A percentile compares a stretch with the other conserved stretches of the same genome.
These are phyloP conservation scores for Aplochiton taeniatus DNA, from an alignment of 2,797 vertebrate species.

Conservation along the genomic window DNA sequence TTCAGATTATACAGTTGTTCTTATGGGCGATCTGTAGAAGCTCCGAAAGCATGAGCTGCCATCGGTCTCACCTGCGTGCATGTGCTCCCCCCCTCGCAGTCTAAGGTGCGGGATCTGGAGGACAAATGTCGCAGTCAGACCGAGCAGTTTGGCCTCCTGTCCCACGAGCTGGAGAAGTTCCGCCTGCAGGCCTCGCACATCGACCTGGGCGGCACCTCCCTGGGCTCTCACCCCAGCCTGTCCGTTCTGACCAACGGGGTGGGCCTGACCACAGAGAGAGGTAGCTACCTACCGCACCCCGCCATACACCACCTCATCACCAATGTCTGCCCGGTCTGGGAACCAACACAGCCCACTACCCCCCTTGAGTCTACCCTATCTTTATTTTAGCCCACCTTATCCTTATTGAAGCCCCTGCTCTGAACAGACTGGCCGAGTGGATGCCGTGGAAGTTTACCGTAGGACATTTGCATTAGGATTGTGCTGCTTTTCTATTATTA, in stretches of 20 bases:
- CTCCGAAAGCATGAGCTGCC: too few species aligned
- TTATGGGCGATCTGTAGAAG: too few species aligned
- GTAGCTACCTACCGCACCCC: constrained; percentile 53
- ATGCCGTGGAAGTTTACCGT: too few species aligned
- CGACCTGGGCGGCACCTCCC: constrained; percentile 76
- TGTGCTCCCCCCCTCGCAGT: constrained; percentile 76
- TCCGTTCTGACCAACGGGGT: constrained; percentile 77
- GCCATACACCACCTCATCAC: background rate
- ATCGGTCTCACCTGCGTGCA: background rate
- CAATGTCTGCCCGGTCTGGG: too few species aligned
- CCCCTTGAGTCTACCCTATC: background rate
- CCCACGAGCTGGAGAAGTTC: constrained; percentile 91
- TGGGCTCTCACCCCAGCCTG: constrained; percentile 75
- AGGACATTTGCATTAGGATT: too few species aligned
- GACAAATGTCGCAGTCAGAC: constrained; percentile 94
- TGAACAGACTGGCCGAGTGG: too few species aligned
- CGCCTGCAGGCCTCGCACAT: constrained; percentile 88
- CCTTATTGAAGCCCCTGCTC: background rate
- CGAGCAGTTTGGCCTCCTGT: constrained; percentile 91
- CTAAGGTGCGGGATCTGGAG: constrained; percentile 93
- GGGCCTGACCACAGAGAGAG: constrained; percentile 74
- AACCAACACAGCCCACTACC: background rate
- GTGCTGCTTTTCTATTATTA: too few species aligned
- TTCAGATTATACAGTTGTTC: too few species aligned
- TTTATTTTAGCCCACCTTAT: background rate